A percentile compares a stretch with the other conserved stretches of the same genome.
Evolutionary conservation across 2,888 invertebrate genomes (phyloP).

Genomic region (Andrena chrysosceles): DNA sequence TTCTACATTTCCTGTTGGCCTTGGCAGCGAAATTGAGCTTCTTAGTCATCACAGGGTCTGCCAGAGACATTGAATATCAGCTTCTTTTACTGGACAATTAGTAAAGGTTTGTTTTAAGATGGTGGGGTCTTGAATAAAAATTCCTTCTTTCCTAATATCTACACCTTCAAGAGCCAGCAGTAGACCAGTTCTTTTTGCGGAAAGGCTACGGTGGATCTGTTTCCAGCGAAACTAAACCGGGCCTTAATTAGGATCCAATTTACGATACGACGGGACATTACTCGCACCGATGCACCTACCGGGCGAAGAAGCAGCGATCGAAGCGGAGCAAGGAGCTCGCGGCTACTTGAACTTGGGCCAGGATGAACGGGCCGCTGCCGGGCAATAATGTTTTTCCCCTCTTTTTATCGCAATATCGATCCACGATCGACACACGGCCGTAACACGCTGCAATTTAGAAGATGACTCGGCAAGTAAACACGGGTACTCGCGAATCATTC

Average conservation of each 20-base stretch:
- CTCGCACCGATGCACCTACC: not conserved
- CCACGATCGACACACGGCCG: constrained; percentile 68
- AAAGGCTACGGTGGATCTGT: too few relatives aligned
- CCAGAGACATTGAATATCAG: too few relatives aligned
- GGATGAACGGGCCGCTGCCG: constrained; percentile 51
- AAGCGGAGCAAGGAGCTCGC: constrained; percentile 24
- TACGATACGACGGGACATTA: constrained; percentile 42
- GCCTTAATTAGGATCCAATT: constrained; percentile 51
- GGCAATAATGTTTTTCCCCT: constrained; percentile 56
- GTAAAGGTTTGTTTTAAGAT: too few relatives aligned
- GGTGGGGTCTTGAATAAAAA: too few relatives aligned
- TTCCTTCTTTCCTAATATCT: too few relatives aligned
- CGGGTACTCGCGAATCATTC: constrained; percentile 72
- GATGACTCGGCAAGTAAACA: constrained; percentile 74
- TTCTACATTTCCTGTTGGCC: too few relatives aligned
- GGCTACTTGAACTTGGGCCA: constrained; percentile 49
- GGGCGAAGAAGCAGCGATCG: not conserved
- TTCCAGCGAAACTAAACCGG: not conserved
- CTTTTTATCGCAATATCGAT: constrained; percentile 64
- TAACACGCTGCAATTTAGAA: constrained; percentile 74
- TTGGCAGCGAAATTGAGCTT: too few relatives aligned
- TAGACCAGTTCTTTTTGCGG: too few relatives aligned
- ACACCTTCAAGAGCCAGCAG: too few relatives aligned
- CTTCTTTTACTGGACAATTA: too few relatives aligned
- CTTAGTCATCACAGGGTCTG: too few relatives aligned